Evolutionary conservation across 2,888 invertebrate species (phyloP).

Genomic region (Diaperis boleti): DNA sequence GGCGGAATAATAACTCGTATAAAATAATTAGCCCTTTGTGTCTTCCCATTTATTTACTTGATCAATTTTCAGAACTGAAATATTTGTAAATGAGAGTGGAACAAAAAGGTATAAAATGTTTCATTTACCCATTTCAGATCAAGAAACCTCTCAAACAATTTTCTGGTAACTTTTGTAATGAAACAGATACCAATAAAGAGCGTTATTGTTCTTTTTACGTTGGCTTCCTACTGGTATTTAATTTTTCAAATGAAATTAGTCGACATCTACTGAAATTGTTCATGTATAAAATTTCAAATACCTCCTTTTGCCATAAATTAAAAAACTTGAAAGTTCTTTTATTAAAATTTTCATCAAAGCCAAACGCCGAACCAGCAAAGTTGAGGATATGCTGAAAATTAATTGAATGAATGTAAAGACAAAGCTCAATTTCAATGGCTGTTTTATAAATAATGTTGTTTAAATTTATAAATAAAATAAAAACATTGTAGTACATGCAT

Average conservation of each 20-base stretch:
- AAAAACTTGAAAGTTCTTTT: conserved; percentile 41
- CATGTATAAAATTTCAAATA: conserved; percentile 42
- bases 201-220: conserved; percentile 21
- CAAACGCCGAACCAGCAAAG: conserved; percentile 4
- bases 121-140: conserved; percentile 14
- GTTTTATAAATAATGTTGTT: not conserved
- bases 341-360: conserved; percentile 43
- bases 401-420: conserved; percentile 18
- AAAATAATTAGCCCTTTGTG: conserved; percentile 33
- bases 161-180: conserved; percentile 30
- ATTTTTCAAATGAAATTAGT: conserved; percentile 38
- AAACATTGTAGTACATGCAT: no score
- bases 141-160: conserved; percentile 29
- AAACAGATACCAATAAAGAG: conserved; percentile 21
- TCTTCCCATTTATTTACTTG: conserved; percentile 24
- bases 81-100: conserved; percentile 25
- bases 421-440: not conserved
- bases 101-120: conserved; percentile 16
- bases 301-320: conserved; percentile 35
- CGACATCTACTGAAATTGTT: conserved; percentile 20
- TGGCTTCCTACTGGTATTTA: conserved; percentile 27
- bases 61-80: conserved; percentile 24
- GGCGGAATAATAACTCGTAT: conserved; percentile 25
- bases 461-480: no score
- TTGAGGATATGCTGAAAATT: conserved; percentile 12